Evolutionary conservation across 2,797 vertebrate species (phyloP).

Genomic region (Chiroxiphia lanceolata): DNA sequence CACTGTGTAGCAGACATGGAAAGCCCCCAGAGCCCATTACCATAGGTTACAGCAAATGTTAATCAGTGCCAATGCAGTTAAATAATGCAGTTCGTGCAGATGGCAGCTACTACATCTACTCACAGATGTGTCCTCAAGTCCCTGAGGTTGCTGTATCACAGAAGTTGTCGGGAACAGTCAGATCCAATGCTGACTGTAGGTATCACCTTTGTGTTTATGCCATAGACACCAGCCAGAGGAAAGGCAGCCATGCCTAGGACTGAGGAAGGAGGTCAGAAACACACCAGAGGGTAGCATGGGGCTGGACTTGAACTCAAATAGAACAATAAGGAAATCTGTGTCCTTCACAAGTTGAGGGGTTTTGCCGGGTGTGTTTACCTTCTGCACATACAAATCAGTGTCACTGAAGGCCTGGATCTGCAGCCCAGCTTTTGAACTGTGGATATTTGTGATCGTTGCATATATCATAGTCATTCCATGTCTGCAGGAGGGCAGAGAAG

Average conservation of each 20-base stretch:
- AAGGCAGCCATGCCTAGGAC: background rate
- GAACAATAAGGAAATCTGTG: background rate
- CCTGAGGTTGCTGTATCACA: conserved; percentile 80
- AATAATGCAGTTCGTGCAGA: conserved; percentile 90
- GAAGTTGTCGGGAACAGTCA: conserved; percentile 78
- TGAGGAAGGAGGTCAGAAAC: background rate
- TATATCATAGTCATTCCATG: background rate
- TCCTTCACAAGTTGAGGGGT: background rate
- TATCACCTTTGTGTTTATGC: conserved; percentile 67
- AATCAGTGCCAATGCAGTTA: conserved; percentile 86
- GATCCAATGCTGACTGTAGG: conserved; percentile 70
- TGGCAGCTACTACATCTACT: conserved; percentile 81
- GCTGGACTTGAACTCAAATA: background rate
- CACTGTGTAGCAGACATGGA: conserved; percentile 82
- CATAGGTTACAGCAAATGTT: conserved; percentile 89
- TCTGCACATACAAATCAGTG: background rate
- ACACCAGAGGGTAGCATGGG: background rate
- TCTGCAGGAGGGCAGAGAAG: background rate
- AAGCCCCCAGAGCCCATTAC: conserved; percentile 86
- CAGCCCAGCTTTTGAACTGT: background rate
- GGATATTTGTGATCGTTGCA: background rate
- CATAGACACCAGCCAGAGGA: conserved; percentile 25
- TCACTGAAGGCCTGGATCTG: background rate
- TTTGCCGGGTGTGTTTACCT: background rate
- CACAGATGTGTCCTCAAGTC: conserved; percentile 82